Base-by-base conservation (phyloP, 1,140 invertebrate species). In the Hyles vespertilio region DNA sequence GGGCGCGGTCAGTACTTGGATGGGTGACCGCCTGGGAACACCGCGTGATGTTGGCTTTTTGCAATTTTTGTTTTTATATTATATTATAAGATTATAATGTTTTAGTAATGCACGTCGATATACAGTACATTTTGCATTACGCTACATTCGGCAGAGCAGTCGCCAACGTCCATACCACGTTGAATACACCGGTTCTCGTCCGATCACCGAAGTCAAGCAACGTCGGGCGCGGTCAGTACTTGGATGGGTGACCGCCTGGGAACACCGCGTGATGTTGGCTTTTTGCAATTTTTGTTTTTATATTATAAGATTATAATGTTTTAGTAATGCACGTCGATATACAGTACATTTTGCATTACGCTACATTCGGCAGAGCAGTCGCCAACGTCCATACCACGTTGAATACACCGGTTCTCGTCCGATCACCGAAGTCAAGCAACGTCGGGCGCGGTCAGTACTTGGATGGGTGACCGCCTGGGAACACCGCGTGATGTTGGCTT, bases 391-490 rank as follows among this genome's bases (percentile, higher is more conserved):
- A 61, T 61, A 61, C 59, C 36, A 61, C 54, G 59, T 61, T 61
- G 59, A 61, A 56, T 9, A 56, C 61, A 62, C 61, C 61, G 61
- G 61, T 62, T 62, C 61, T 62, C 56, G 60, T 62, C 60, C 56
- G 60, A 62, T 62, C 60, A 62, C 56, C 60, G 60, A 62, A 62
- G 60, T 62, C 58, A 62, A 62, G 60, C 60, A 62, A 58, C 60
- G 56, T 62, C 60, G 60, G 60, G 60, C 60, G 60, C 56, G 56
- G 60, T 62, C 54, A 58, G 56, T 62, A 58, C 60, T 62, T 62
- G 56, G 60, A 62, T 62, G 60, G 60, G 60, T 62, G 60, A 62
- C 60, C 60, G 60, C 60, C 51, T 62, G 56, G 60, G 60, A 62
- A 62, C 50, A 62, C 60, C 56, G 56, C 60, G 60, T 62, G 60